phyloP scores from a whole-genome alignment of 2,113 vertebrate species.

The Chlamydotis undulata region DNA sequence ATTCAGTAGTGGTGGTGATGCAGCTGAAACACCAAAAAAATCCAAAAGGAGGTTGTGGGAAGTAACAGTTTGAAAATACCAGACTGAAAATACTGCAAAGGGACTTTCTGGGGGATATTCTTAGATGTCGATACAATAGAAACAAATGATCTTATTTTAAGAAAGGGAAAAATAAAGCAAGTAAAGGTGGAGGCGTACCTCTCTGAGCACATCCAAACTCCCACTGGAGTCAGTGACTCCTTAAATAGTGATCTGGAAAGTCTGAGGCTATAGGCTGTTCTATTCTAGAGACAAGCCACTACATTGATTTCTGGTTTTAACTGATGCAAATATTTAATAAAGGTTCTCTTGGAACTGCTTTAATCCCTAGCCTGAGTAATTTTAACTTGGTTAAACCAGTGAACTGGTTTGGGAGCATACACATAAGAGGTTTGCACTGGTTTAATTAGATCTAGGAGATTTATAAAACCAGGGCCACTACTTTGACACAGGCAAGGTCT shows the following conservation, averaged over 20 bases:
- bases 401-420: constrained; percentile 32
- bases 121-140: background rate
- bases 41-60: background rate
- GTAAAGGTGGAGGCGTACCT: background rate
- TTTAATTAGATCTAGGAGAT: constrained; percentile 58
- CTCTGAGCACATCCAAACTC: background rate
- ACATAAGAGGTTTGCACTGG: constrained; percentile 45
- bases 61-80: background rate
- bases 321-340: constrained; percentile 35
- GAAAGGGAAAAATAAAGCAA: background rate
- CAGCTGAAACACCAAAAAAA: background rate
- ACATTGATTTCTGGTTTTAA: constrained; percentile 24
- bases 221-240: background rate
- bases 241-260: constrained; percentile 18
- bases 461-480: constrained; percentile 36
- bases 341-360: constrained; percentile 15
- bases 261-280: background rate
- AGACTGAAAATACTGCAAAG: background rate
- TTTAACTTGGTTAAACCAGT: constrained; percentile 29
- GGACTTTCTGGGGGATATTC: background rate
- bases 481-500: constrained; percentile 29
- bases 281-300: background rate
- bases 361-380: constrained; percentile 37
- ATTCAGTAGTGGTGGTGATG: background rate
- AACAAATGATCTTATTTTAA: constrained; percentile 3